Evolutionary conservation across 2,797 vertebrate species (phyloP), one percentile per base, ranked within the genome.

Genomic region (Poeciliopsis infans): DNA sequence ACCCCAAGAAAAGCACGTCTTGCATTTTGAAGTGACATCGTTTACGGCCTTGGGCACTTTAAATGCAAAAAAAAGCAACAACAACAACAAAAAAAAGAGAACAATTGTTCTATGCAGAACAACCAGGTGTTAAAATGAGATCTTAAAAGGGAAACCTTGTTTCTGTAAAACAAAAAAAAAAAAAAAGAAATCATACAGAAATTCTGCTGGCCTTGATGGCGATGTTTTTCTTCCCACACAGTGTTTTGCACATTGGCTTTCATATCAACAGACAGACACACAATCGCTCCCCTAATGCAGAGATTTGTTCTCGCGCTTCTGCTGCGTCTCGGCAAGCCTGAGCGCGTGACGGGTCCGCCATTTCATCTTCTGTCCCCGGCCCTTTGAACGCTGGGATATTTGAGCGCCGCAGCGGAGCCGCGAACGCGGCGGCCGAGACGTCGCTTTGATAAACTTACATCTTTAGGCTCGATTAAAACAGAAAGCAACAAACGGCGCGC

Each of bases 401-500:
- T 91, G 84, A 94, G 94, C 85, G 88, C 85, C 77, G 87, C 18
- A 2, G 88, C 90, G 88, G 88, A 84, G 88, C 86, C 87, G 85
- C 87, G 77, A 93, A 94, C 91, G 93, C 86, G 86, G 81, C 88
- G 66, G 45, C 85, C 89, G 89, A 91, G 89, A 94, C 93, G 91
- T 94, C 87, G 91, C 92, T 95, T 95, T 95, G 95, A 95, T 94
- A 94, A 95, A 93, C 90, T 93, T 88, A 92, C 88, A 92, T 95
- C 91, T 95, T 91, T 91, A 90, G 92, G 93, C 90, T 79, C 88
- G 90, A 95, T 94, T 93, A 94, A 95, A 93, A 93, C 83, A 91
- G 84, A 93, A 85, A 83, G 86, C 86, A 89, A 89, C 82, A 89
- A 87, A 87, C 84, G 68, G 77, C 75, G 86, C 53, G n/a, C 88